Conservation (phyloP, 1,140 invertebrate genomes). For the Mylabris phalerata region DNA sequence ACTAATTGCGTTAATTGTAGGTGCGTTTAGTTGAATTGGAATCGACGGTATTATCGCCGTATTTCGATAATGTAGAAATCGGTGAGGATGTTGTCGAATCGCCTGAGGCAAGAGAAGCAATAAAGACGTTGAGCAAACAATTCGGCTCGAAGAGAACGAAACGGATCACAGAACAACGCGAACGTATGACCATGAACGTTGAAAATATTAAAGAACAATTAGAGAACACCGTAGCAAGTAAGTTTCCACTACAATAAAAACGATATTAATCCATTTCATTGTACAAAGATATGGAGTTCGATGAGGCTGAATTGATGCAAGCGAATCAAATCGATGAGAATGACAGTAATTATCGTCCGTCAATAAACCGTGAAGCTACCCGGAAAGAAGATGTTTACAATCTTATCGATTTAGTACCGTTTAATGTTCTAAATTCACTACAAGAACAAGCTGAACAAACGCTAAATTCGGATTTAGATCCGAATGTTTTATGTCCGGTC, state of each 20-base stretch:
- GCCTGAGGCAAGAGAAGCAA: constrained; percentile 3
- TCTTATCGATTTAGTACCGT: constrained; percentile 43
- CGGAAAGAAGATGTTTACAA: constrained; percentile 43
- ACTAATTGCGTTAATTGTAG: too few species aligned
- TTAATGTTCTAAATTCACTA: constrained; percentile 39
- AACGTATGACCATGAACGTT: constrained; percentile 45
- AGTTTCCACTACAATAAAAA: neutral
- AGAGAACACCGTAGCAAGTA: constrained; percentile 44
- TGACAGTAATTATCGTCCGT: constrained; percentile 35
- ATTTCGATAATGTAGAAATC: constrained; percentile 9
- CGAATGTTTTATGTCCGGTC: neutral
- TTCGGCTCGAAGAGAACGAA: constrained; percentile 49
- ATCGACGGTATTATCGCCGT: constrained; percentile 10
- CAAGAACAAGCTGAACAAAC: constrained; percentile 32
- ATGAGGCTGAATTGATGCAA: constrained; percentile 8
- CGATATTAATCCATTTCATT: constrained; percentile 13
- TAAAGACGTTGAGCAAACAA: constrained; percentile 42
- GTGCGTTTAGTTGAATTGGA: constrained; percentile 25
- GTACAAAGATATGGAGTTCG: constrained; percentile 25
- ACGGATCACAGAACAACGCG: constrained; percentile 44
- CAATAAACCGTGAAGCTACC: constrained; percentile 45
- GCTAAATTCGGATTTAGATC: constrained; percentile 18
- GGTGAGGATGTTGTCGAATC: neutral
- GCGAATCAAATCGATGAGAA: constrained; percentile 13
- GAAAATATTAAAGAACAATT: constrained; percentile 44